These are phyloP conservation scores for Sarotherodon lohbergeri DNA, from an alignment of 2,113 vertebrate species.

Conservation along the genomic window DNA sequence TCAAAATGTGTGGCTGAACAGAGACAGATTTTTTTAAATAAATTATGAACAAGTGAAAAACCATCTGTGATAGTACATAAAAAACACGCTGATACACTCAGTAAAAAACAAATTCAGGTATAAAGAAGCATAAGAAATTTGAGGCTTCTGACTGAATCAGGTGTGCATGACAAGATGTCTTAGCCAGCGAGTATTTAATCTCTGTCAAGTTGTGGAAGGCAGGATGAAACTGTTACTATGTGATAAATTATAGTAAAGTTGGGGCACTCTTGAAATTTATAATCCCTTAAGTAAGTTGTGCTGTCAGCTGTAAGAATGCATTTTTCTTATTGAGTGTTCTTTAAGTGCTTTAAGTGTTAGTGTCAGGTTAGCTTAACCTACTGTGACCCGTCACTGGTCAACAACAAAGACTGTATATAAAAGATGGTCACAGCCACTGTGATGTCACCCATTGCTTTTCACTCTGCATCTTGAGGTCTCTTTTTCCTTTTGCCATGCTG, in stretches of 20 bases:
- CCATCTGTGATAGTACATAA: background rate
- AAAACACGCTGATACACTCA: background rate
- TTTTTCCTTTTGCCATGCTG: background rate
- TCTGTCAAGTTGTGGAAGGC: background rate
- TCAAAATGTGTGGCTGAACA: background rate
- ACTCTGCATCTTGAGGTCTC: background rate
- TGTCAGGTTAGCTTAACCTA: background rate
- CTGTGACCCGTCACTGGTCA: background rate
- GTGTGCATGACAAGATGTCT: background rate
- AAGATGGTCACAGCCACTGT: background rate
- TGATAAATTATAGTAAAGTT: background rate
- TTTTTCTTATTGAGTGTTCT: background rate
- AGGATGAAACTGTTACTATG: background rate
- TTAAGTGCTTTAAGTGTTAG: background rate
- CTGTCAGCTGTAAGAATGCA: background rate
- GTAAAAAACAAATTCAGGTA: background rate
- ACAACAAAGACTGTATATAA: background rate
- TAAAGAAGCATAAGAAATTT: background rate
- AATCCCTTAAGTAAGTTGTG: background rate
- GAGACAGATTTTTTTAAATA: accelerated
- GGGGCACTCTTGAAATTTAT: background rate
- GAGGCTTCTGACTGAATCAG: background rate
- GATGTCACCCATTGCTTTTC: background rate
- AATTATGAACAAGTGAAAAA: background rate
- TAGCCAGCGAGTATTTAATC: background rate